Conservation (phyloP, 2,888 invertebrate genomes). For the Steinernema hermaphroditum region DNA sequence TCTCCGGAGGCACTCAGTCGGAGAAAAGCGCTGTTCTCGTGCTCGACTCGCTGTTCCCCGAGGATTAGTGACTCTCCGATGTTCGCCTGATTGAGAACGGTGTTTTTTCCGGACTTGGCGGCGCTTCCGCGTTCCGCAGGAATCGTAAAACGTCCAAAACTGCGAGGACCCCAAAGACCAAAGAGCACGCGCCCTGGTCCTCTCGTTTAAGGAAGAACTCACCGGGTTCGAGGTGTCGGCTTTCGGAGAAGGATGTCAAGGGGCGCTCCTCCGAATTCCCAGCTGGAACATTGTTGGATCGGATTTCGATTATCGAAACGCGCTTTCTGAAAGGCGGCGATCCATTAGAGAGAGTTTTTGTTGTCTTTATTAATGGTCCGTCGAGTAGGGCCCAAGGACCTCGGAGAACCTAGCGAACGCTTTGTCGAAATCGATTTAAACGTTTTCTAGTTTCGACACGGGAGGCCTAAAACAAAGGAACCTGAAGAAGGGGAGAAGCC, state of each 20-base stretch:
- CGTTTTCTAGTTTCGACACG: neutral
- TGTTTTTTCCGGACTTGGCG: too few species aligned
- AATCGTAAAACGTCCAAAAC: neutral
- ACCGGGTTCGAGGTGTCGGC: neutral
- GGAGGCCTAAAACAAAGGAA: neutral
- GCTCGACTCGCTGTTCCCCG: too few species aligned
- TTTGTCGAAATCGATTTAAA: conserved; percentile 4
- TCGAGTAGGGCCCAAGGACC: neutral
- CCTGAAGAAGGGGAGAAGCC: too few species aligned
- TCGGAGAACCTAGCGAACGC: neutral
- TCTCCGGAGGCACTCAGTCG: too few species aligned
- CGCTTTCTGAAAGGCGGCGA: conserved; percentile 14
- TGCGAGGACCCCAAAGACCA: neutral
- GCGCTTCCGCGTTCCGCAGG: neutral
- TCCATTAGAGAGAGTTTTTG: conserved; percentile 25
- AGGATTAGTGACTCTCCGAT: too few species aligned
- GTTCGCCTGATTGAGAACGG: too few species aligned
- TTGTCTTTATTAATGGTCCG: conserved; percentile 9
- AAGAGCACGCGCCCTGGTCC: neutral
- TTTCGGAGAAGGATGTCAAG: neutral
- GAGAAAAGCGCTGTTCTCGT: too few species aligned
- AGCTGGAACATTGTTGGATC: conserved; percentile 6
- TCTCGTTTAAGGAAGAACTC: neutral
- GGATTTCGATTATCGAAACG: conserved; percentile 27
- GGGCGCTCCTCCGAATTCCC: neutral